Evolutionary conservation across 2,797 vertebrate genomes (phyloP), one percentile per base, ranked within the genome.

Genomic region (Ptychadena robeensis): DNA sequence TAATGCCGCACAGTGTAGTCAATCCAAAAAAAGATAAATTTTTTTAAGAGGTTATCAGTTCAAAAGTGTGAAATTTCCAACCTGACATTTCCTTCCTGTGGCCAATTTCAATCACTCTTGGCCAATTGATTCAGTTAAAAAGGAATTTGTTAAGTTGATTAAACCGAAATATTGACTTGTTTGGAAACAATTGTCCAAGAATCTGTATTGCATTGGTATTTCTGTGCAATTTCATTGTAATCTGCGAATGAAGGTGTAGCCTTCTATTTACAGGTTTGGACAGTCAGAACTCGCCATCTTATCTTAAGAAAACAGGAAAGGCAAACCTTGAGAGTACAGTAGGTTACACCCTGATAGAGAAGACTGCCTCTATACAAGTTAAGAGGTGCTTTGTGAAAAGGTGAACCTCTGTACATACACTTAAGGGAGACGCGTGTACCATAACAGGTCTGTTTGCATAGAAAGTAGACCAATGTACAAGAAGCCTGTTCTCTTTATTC

Each of bases 401-500:
- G 18, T 69, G n/a, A 79, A 68, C 61, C 31, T 70, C 14, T 85
- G 78, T 70, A 70, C 44, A 84, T 65, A 75, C 32, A 38, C 35
- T 48, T 53, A 70, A 61, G 63, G 35, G 32, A 65, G 37, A 11
- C 59, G 64, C 38, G 72, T 66, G 68, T 71, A 71, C 61, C 76
- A 76, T 14, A 1, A 71, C 32, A 73, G 90, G 90, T 90, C 91
- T 92, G 91, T 94, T 95, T 94, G 95, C 91, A 89, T 88, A 80
- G 86, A 90, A 88, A 89, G 90, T 85, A 72, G 88, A 87, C 38
- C 82, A 88, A 87, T 86, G 89, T 95, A 93, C 92, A 69, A 88
- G 92, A 92, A 92, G 90, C 93, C 93, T 90, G 87, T 89, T 90
- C 91, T 91, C 91, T 91, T 91, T 91, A 89, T 90, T 92, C 92